These are phyloP conservation scores for Tricholauxania praeusta DNA, from an alignment of 2,888 invertebrate genomes.

Conservation along the genomic window DNA sequence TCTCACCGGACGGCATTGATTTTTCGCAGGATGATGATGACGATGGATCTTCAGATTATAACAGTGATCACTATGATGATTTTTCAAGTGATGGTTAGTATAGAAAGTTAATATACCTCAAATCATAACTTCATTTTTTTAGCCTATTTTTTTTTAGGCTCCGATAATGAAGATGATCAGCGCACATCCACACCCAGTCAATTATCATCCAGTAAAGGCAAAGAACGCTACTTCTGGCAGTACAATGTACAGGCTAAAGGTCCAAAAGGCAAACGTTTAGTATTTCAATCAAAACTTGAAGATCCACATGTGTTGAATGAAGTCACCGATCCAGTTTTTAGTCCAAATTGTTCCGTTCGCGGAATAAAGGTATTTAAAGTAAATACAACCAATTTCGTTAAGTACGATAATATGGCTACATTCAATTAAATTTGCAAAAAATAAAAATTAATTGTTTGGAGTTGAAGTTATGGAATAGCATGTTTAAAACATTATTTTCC, in stretches of 20 bases:
- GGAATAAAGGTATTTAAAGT: slow-evolving; percentile 82
- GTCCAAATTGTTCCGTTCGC: slow-evolving; percentile 89
- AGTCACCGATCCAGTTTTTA: slow-evolving; percentile 96
- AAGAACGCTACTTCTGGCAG: slow-evolving; percentile 96
- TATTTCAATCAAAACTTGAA: slow-evolving; percentile 85
- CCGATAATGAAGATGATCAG: slow-evolving; percentile 64
- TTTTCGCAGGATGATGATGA: slow-evolving; percentile 87
- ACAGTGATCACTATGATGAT: slow-evolving; percentile 89
- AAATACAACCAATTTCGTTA: slow-evolving; percentile 48
- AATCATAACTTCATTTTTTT: not conserved
- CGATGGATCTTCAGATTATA: slow-evolving; percentile 82
- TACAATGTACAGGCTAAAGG: slow-evolving; percentile 99
- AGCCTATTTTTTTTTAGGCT: slow-evolving; percentile 46
- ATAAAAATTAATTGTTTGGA: slow-evolving; percentile 15
- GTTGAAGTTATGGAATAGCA: not conserved
- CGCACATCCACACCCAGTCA: slow-evolving; percentile 60
- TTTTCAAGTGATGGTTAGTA: slow-evolving; percentile 80
- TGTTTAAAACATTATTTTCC: slow-evolving; percentile 17
- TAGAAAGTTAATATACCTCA: not conserved
- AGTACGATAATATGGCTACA: slow-evolving; percentile 11
- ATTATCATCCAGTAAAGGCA: slow-evolving; percentile 71
- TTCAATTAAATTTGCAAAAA: slow-evolving; percentile 20
- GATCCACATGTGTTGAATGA: slow-evolving; percentile 93
- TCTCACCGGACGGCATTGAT: slow-evolving; percentile 84
- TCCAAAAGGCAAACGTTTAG: slow-evolving; percentile 92